Evolutionary conservation across 1,140 invertebrate species (phyloP).

Genomic region (Parasteatoda tepidariorum): DNA sequence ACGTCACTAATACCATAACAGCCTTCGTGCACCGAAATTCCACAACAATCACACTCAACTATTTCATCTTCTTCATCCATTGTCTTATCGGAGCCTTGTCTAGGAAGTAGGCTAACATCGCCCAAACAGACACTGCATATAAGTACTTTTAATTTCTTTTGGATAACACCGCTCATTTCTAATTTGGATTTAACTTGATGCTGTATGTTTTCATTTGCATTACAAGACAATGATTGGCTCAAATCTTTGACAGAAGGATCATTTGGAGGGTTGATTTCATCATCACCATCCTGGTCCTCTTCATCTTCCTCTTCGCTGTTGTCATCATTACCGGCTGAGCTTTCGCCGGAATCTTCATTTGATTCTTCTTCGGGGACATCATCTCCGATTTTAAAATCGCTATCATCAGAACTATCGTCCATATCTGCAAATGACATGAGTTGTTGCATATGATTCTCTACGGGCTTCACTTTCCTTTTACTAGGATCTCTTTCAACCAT

Average conservation of each 20-base stretch:
- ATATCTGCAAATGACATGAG: conserved; percentile 83
- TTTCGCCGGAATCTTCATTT: conserved; percentile 56
- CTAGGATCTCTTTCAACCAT: conserved; percentile 85
- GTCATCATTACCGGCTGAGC: conserved; percentile 59
- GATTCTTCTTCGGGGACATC: conserved; percentile 71
- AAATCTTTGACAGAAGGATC: not conserved
- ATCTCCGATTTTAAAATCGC: conserved; percentile 93
- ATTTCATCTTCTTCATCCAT: conserved; percentile 96
- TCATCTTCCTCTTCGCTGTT: conserved; percentile 51
- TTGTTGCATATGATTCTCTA: conserved; percentile 74
- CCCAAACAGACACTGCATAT: conserved; percentile 95
- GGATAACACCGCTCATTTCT: not conserved
- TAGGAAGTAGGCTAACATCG: conserved; percentile 72
- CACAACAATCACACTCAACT: conserved; percentile 96
- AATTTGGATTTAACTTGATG: conserved; percentile 27
- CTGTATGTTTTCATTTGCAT: conserved; percentile 9
- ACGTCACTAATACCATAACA: conserved; percentile 96
- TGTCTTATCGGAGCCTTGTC: conserved; percentile 66
- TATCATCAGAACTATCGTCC: conserved; percentile 93
- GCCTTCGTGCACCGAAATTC: conserved; percentile 94
- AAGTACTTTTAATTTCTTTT: conserved; percentile 71
- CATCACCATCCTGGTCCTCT: conserved; percentile 44
- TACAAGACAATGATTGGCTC: not conserved
- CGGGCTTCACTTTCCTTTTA: conserved; percentile 83
- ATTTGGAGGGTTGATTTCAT: not conserved